These are phyloP conservation scores for Drosophila santomea DNA, from an alignment of 1,140 invertebrate species.

Conservation along the genomic window DNA sequence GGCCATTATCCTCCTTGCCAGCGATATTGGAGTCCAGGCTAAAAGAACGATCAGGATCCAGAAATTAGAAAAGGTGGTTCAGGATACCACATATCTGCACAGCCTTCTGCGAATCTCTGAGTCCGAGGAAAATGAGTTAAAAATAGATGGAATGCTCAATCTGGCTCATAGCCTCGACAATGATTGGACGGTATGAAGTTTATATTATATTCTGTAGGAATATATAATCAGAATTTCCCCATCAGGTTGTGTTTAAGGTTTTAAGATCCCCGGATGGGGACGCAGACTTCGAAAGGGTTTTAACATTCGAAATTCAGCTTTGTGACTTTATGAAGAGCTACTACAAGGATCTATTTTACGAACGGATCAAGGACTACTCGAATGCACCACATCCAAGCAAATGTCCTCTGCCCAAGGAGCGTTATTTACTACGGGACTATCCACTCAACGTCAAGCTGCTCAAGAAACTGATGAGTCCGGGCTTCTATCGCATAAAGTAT, in stretches of 20 bases:
- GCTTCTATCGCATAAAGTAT: constrained; percentile 40
- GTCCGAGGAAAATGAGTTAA: constrained; percentile 19
- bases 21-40: background rate
- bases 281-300: constrained; percentile 19
- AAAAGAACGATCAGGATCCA: constrained; percentile 21
- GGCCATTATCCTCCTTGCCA: constrained; percentile 22
- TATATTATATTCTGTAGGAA: background rate
- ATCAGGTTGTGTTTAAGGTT: constrained; percentile 20
- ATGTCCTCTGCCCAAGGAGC: constrained; percentile 52
- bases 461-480: constrained; percentile 39
- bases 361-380: constrained; percentile 50
- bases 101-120: constrained; percentile 39
- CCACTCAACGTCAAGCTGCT: constrained; percentile 37
- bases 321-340: constrained; percentile 53
- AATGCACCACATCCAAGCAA: constrained; percentile 60
- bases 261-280: constrained; percentile 6
- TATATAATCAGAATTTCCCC: background rate
- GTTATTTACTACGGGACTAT: constrained; percentile 57
- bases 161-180: constrained; percentile 46
- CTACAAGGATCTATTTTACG: constrained; percentile 65
- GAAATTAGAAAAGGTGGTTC: constrained; percentile 43
- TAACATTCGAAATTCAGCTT: constrained; percentile 14
- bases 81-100: constrained; percentile 32
- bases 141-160: constrained; percentile 51
- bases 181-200: constrained; percentile 56